Evolutionary conservation across 2,888 invertebrate genomes (phyloP).

Genomic region (Ophraella communa): DNA sequence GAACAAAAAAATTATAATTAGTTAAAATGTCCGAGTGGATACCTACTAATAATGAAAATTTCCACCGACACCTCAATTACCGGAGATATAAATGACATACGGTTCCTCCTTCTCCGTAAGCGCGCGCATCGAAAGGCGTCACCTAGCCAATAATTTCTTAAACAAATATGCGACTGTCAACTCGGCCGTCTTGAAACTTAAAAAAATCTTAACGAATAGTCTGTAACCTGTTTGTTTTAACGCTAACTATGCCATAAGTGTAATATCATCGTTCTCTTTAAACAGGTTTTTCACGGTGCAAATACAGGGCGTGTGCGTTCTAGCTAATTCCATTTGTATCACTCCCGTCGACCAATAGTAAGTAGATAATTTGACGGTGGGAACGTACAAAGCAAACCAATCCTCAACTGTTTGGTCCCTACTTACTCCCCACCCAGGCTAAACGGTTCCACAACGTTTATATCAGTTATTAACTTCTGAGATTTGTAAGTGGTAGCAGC

Average conservation of each 20-base stretch:
- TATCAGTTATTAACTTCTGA: slow-evolving; percentile 56
- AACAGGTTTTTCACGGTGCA: slow-evolving; percentile 52
- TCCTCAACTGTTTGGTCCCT: slow-evolving; percentile 41
- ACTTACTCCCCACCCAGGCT: slow-evolving; percentile 33
- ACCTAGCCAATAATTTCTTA: slow-evolving; percentile 37
- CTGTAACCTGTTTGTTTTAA: slow-evolving; percentile 55
- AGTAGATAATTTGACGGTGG: slow-evolving; percentile 36
- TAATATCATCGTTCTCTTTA: slow-evolving; percentile 53
- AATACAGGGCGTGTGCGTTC: slow-evolving; percentile 48
- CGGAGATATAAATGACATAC: slow-evolving; percentile 44
- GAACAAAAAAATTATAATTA: slow-evolving; percentile 37
- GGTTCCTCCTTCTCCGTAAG: slow-evolving; percentile 45
- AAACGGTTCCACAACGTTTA: slow-evolving; percentile 42
- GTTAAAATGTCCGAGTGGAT: slow-evolving; percentile 36
- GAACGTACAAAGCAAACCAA: slow-evolving; percentile 43
- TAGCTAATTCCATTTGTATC: slow-evolving; percentile 54
- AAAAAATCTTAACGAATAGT: slow-evolving; percentile 44
- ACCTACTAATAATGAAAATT: slow-evolving; percentile 47
- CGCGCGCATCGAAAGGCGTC: slow-evolving; percentile 53
- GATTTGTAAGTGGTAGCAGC: slow-evolving; percentile 56
- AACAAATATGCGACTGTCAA: slow-evolving; percentile 49
- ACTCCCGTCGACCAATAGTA: slow-evolving; percentile 47
- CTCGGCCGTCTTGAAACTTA: slow-evolving; percentile 48
- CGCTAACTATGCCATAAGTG: slow-evolving; percentile 53
- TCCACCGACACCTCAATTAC: slow-evolving; percentile 52